These are phyloP conservation scores for Myrmecobius fasciatus DNA, from an alignment of 2,113 vertebrate genomes.

Conservation along the genomic window DNA sequence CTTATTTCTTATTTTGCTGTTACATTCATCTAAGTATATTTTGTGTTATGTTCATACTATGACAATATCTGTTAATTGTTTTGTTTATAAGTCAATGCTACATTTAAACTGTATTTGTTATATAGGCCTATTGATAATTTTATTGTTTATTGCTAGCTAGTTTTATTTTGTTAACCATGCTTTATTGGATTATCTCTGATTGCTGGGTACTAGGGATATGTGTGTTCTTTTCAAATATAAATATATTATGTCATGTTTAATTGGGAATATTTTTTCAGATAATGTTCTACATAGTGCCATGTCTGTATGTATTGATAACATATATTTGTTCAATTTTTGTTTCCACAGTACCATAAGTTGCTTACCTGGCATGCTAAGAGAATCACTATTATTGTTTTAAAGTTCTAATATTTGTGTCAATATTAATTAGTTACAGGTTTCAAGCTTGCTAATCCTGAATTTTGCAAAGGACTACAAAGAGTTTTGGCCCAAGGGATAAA, in stretches of 20 bases:
- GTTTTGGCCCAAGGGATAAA: background rate
- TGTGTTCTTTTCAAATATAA: background rate
- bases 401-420: background rate
- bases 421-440: background rate
- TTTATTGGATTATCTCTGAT: background rate
- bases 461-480: background rate
- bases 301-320: background rate
- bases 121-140: background rate
- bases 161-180: background rate
- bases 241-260: background rate
- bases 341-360: background rate
- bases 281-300: background rate
- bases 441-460: background rate
- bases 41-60: background rate
- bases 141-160: background rate
- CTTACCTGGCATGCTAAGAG: no score
- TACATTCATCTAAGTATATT: background rate
- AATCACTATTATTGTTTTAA: background rate
- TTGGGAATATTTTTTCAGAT: background rate
- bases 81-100: background rate
- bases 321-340: background rate
- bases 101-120: background rate
- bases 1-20: background rate
- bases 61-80: background rate
- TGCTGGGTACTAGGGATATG: background rate